Percentiles rank a stretch among this genome's conserved stretches.
Evolutionary conservation across 1,140 invertebrate species (phyloP).

Genomic region (Ceratosolen fusciceps): DNA sequence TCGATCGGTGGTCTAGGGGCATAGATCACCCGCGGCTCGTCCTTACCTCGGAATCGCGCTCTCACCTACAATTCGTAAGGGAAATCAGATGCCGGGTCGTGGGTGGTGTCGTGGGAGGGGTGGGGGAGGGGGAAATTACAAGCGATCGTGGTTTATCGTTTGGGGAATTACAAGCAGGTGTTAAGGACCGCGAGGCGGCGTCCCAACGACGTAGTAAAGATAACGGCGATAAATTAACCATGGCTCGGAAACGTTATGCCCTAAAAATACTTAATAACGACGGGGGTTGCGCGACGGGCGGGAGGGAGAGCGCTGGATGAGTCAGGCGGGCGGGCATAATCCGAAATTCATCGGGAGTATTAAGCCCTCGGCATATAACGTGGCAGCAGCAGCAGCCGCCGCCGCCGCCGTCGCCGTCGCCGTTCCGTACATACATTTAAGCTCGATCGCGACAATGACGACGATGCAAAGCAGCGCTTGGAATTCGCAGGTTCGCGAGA

Average conservation of each 20-base stretch:
- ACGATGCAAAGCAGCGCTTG: not conserved
- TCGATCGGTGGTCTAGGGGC: too few relatives aligned
- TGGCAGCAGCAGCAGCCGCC: too few relatives aligned
- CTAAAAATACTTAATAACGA: constrained; percentile 34
- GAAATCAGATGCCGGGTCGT: too few relatives aligned
- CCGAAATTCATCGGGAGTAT: not conserved
- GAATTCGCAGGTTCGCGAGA: constrained; percentile 9
- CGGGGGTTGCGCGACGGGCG: not conserved
- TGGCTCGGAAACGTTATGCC: constrained; percentile 6
- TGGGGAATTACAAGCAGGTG: not conserved
- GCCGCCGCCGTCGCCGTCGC: too few relatives aligned
- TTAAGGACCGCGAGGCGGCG: not conserved
- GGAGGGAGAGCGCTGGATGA: not conserved
- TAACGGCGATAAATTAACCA: not conserved
- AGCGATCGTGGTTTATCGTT: not conserved
- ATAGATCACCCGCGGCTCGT: too few relatives aligned
- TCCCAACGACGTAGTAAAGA: not conserved
- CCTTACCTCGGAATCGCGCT: too few relatives aligned
- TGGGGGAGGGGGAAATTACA: too few relatives aligned
- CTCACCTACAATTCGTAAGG: too few relatives aligned
- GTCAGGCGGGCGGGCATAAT: constrained; percentile 11
- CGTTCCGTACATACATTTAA: not conserved
- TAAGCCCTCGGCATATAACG: not conserved
- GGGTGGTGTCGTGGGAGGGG: too few relatives aligned
- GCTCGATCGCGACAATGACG: not conserved